These are phyloP conservation scores for Oligia latruncula DNA, from an alignment of 2,888 invertebrate species.

Conservation along the genomic window DNA sequence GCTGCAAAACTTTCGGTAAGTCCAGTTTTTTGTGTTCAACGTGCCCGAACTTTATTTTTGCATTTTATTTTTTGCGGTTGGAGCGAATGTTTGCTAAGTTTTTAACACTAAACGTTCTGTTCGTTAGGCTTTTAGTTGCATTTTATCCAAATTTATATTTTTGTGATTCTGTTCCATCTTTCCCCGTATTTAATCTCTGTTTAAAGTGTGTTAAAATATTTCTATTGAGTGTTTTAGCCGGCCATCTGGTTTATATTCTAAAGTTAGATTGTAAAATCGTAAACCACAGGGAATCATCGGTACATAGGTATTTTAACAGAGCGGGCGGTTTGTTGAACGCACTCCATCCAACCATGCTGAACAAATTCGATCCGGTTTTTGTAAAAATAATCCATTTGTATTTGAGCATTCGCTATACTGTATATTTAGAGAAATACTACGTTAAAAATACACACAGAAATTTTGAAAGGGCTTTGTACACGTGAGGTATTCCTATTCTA, in stretches of 20 bases:
- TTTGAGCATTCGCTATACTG: conserved; percentile 1
- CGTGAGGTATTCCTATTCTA: conserved; percentile 68
- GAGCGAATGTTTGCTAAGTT: conserved; percentile 67
- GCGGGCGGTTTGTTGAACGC: conserved; percentile 70
- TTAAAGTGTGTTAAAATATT: conserved; percentile 82
- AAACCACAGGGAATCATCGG: conserved; percentile 86
- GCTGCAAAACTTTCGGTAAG: conserved; percentile 72
- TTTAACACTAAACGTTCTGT: conserved; percentile 32
- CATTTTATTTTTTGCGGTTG: conserved; percentile 47
- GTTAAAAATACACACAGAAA: conserved; percentile 22
- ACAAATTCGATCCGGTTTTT: conserved; percentile 34
- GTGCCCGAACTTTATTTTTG: conserved; percentile 52
- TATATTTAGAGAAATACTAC: conserved; percentile 11
- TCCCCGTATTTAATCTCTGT: conserved; percentile 64
- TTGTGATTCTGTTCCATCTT: conserved; percentile 51
- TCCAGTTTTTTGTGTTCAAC: conserved; percentile 55
- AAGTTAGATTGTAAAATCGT: conserved; percentile 90
- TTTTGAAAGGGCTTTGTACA: conserved; percentile 54
- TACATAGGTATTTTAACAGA: conserved; percentile 79
- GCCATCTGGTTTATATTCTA: conserved; percentile 90
- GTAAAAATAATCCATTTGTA: conserved; percentile 11
- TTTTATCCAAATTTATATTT: conserved; percentile 49
- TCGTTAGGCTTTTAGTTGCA: conserved; percentile 21
- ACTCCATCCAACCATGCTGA: conserved; percentile 59
- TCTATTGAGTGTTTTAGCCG: conserved; percentile 84